Conservation (phyloP, 2,888 invertebrate genomes). For the Polymixis flavicincta region DNA sequence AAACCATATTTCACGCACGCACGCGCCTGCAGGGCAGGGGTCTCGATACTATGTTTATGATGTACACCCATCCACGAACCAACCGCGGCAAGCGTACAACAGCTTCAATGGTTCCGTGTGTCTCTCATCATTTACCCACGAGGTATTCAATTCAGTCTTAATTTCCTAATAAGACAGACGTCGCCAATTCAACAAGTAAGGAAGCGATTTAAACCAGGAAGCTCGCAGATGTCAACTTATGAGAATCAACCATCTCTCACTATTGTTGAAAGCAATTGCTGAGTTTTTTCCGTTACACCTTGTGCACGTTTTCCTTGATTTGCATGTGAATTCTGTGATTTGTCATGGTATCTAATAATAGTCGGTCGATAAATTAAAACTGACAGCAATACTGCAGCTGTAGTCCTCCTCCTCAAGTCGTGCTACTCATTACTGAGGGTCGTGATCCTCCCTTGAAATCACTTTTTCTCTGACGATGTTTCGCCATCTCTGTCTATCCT, state of each 20-base stretch:
- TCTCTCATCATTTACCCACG: background rate
- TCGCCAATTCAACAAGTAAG: constrained; percentile 28
- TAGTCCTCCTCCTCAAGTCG: no score
- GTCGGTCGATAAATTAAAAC: background rate
- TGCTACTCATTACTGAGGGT: no score
- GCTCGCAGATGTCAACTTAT: constrained; percentile 42
- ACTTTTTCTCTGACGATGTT: no score
- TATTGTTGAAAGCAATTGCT: constrained; percentile 53
- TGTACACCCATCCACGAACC: no score
- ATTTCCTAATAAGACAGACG: constrained; percentile 17
- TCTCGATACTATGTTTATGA: background rate
- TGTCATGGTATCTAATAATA: background rate
- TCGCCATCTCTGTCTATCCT: no score
- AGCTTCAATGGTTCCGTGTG: background rate
- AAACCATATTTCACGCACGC: no score
- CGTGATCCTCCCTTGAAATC: no score
- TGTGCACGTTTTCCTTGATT: constrained; percentile 53
- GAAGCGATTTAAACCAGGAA: constrained; percentile 58
- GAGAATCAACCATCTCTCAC: constrained; percentile 57
- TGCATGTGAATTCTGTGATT: constrained; percentile 49
- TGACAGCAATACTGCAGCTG: background rate
- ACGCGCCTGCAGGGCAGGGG: background rate
- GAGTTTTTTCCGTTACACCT: constrained; percentile 47
- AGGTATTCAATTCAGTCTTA: background rate
- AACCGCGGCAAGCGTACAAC: background rate